These are phyloP conservation scores for Urophycis tenuis DNA, from an alignment of 2,797 vertebrate genomes.

Conservation along the genomic window DNA sequence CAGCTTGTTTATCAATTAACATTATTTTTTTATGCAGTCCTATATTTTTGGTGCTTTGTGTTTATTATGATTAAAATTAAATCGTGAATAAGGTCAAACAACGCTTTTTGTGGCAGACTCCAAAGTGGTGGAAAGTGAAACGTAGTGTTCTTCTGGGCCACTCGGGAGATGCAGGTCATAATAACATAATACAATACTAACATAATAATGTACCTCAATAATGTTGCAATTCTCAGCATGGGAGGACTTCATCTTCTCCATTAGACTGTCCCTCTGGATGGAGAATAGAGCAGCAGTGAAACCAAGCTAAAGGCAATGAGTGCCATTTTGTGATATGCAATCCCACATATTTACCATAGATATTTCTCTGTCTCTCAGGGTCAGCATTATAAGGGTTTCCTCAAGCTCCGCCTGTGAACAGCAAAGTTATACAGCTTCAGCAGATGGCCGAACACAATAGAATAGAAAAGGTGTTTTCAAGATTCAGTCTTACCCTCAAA, in stretches of 20 bases:
- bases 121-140: background rate
- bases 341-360: constrained; percentile 52
- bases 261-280: constrained; percentile 61
- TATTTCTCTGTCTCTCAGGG: constrained; percentile 64
- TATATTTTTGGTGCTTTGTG: background rate
- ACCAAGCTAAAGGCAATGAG: background rate
- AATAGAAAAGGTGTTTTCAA: constrained; percentile 3
- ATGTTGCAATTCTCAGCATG: constrained; percentile 67
- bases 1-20: background rate
- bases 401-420: constrained; percentile 63
- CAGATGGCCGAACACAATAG: background rate
- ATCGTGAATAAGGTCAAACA: background rate
- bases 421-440: background rate
- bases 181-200: no score
- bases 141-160: background rate
- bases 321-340: background rate
- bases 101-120: background rate
- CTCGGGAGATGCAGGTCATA: background rate
- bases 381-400: constrained; percentile 55
- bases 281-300: constrained; percentile 15
- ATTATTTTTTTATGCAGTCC: background rate
- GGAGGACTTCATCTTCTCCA: constrained; percentile 68
- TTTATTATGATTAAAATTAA: background rate
- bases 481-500: constrained; percentile 56
- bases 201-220: constrained; percentile 58